Percentiles rank a stretch among this genome's conserved stretches.
These are phyloP conservation scores for Drosophila virilis DNA, from an alignment of 1,140 invertebrate species.

Conservation along the genomic window DNA sequence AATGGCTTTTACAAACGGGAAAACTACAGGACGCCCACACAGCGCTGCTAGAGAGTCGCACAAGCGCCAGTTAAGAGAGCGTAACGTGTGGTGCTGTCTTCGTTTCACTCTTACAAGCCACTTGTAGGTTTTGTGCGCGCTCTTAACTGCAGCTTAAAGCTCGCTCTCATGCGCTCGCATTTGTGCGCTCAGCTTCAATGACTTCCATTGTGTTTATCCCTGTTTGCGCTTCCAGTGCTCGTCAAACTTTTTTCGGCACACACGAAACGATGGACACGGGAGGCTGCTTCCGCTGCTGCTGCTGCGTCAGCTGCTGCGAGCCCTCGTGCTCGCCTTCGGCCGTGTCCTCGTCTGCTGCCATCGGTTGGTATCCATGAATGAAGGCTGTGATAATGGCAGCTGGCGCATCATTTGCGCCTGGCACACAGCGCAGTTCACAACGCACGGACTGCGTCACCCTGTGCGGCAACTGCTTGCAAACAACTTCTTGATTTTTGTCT, in stretches of 20 bases:
- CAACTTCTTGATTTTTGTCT: background rate
- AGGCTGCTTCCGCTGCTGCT: conserved; percentile 38
- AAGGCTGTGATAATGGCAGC: conserved; percentile 50
- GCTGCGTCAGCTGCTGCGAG: conserved; percentile 12
- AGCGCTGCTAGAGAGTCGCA: conserved; percentile 19
- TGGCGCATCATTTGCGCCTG: conserved; percentile 58
- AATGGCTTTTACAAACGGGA: conserved; percentile 80
- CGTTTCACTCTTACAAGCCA: conserved; percentile 47
- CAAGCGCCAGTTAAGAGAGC: background rate
- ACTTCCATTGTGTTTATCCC: conserved; percentile 76
- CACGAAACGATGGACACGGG: conserved; percentile 53
- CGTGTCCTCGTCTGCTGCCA: conserved; percentile 9
- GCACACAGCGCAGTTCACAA: conserved; percentile 54
- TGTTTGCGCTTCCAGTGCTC: conserved; percentile 72
- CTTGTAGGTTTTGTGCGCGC: conserved; percentile 55
- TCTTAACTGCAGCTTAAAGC: conserved; percentile 60
- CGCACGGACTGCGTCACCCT: conserved; percentile 30
- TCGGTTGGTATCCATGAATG: conserved; percentile 78
- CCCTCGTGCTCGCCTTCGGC: conserved; percentile 9
- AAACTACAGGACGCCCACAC: conserved; percentile 70
- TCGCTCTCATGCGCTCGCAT: conserved; percentile 7
- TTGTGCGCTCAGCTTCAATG: conserved; percentile 17
- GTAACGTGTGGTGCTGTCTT: background rate
- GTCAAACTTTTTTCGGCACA: conserved; percentile 60
- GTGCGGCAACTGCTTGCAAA: conserved; percentile 51